phyloP scores from a whole-genome alignment of 2,113 vertebrate species.

The Sterna hirundo region DNA sequence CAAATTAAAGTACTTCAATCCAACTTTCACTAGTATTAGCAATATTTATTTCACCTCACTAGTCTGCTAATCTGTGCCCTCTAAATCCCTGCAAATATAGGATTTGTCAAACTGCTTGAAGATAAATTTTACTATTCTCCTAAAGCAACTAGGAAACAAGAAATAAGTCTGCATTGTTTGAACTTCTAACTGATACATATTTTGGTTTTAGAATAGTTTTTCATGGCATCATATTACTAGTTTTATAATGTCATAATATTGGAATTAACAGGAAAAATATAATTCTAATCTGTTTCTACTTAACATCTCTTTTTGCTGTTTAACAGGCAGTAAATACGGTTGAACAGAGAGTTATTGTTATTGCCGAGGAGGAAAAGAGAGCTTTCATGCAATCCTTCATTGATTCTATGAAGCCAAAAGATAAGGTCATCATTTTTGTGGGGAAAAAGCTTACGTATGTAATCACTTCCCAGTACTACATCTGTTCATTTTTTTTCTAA shows the following conservation, averaged over 20 bases:
- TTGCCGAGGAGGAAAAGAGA: constrained; percentile 90
- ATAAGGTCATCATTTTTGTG: constrained; percentile 95
- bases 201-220: background rate
- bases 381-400: constrained; percentile 83
- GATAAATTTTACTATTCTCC: background rate
- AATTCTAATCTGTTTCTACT: background rate
- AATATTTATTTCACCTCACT: background rate
- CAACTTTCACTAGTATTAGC: background rate
- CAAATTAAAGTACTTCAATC: background rate
- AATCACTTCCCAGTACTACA: background rate
- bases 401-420: constrained; percentile 82
- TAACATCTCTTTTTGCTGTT: background rate
- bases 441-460: constrained; percentile 90
- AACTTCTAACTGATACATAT: background rate
- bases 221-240: background rate
- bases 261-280: background rate
- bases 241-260: background rate
- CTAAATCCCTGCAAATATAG: background rate
- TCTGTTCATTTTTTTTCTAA: background rate
- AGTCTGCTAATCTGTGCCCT: background rate
- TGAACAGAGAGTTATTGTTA: constrained; percentile 84
- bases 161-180: background rate
- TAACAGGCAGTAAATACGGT: constrained; percentile 90
- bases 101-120: background rate
- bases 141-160: background rate